Base-by-base conservation (phyloP, 2,797 vertebrate species). In the Acipenser transmontanus region DNA sequence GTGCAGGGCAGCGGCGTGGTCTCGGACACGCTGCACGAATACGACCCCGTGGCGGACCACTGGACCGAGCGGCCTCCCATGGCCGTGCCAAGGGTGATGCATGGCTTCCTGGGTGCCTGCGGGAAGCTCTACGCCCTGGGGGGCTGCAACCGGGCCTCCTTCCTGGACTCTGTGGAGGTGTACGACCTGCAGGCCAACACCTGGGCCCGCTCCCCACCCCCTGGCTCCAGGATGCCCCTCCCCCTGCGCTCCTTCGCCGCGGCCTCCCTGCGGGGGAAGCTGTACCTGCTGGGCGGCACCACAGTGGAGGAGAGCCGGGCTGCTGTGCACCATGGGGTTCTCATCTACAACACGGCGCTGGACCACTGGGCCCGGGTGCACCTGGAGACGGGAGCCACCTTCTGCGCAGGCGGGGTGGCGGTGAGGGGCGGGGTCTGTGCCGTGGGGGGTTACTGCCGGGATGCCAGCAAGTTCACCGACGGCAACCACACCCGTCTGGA, bases 271-370 rank as follows among this genome's bases (percentile, higher is more conserved):
- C 86, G 87, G 0, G 81, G 84, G 1, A 85, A 86, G 9, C 84
- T 93, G 3, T 93, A 93, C 76, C 76, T 94, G 34, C 80, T 94
- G 7, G 92, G 92, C 0, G 91, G 92, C 1, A 87, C 87, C 62
- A 92, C 90, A 0, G 77, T 90, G 0, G 82, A 88, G 60, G 86
- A 88, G 74, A 90, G 88, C 77, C 75, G 88, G 10, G 86, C 90
- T 0, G 85, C 85, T 65, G 87, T 91, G 49, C 89, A 92, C 65
- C 84, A 87, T 0, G 91, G 91, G 0, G 87, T 94, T 65, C 88
- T 93, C 0, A 88, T 94, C 72, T 94, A 92, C 73, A 85, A 93
- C 74, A 88, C 89, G 0, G 54, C 77, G 3, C 80, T 84, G 0
- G 82, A 85, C 76, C 82, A 81, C 65, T 94, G 91, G 92, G 90